Evolutionary conservation across 2,888 invertebrate genomes (phyloP).

Genomic region (Orthosia gothica): DNA sequence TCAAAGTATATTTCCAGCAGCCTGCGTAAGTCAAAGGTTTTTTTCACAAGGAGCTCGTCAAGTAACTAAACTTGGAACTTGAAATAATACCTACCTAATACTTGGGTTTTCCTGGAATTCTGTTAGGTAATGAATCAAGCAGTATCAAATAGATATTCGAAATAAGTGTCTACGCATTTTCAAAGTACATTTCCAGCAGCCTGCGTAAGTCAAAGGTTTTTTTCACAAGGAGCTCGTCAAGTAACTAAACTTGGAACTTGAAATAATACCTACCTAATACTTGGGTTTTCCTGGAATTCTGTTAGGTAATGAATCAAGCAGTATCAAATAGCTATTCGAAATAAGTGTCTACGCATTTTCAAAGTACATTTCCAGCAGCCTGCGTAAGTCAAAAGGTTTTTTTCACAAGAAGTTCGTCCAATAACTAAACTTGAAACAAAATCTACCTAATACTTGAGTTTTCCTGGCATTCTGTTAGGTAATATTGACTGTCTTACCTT

Average conservation of each 20-base stretch:
- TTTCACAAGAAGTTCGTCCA: no score
- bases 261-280: neutral
- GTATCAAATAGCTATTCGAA: no score
- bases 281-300: neutral
- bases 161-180: neutral
- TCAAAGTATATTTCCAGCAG: no score
- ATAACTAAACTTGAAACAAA: no score
- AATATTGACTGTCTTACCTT: no score
- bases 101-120: neutral
- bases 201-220: neutral
- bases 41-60: neutral
- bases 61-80: neutral
- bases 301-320: no score
- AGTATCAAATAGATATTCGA: neutral
- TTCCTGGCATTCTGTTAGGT: no score
- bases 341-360: no score
- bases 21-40: neutral
- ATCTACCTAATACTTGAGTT: no score
- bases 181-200: no score
- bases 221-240: neutral
- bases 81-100: neutral
- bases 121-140: neutral
- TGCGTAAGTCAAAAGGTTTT: no score
- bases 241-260: neutral
- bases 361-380: no score